phyloP scores from a whole-genome alignment of 2,888 invertebrate species.

The Dorcus hopei region DNA sequence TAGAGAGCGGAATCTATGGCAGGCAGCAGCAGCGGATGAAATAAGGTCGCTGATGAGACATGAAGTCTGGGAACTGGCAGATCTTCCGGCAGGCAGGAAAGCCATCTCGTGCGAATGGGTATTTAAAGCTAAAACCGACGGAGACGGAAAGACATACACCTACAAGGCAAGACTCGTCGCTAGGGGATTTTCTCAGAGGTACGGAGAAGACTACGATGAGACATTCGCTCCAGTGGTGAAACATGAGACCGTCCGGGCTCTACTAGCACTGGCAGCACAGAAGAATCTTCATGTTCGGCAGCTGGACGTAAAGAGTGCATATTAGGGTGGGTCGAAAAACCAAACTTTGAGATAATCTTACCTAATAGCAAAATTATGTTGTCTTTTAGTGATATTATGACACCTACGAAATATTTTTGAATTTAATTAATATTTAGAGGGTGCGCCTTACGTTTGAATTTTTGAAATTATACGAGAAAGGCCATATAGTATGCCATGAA shows the following conservation, averaged over 20 bases:
- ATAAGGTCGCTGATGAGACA: conserved; percentile 18
- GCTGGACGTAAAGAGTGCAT: conserved; percentile 24
- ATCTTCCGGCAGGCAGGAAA: conserved; percentile 24
- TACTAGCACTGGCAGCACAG: conserved; percentile 28
- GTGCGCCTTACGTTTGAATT: too few species aligned
- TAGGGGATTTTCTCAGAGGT: conserved; percentile 30
- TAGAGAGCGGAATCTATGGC: neutral
- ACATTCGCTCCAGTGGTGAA: conserved; percentile 34
- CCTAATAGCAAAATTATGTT: too few species aligned
- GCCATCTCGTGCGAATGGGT: conserved; percentile 29
- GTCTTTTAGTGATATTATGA: too few species aligned
- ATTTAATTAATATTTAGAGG: too few species aligned
- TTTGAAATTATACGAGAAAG: too few species aligned
- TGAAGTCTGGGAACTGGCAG: conserved; percentile 28
- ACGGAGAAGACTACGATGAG: conserved; percentile 31
- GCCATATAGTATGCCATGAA: too few species aligned
- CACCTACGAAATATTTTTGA: too few species aligned
- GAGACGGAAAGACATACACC: conserved; percentile 9
- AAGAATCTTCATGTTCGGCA: conserved; percentile 16
- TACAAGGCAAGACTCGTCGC: conserved; percentile 31
- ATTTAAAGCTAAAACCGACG: conserved; percentile 25
- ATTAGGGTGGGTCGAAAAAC: too few species aligned
- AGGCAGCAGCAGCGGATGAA: conserved; percentile 16
- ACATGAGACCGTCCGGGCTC: conserved; percentile 25
- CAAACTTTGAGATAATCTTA: too few species aligned